Conservation (phyloP, 1,140 invertebrate species). For the Matsumurasca onukii region DNA sequence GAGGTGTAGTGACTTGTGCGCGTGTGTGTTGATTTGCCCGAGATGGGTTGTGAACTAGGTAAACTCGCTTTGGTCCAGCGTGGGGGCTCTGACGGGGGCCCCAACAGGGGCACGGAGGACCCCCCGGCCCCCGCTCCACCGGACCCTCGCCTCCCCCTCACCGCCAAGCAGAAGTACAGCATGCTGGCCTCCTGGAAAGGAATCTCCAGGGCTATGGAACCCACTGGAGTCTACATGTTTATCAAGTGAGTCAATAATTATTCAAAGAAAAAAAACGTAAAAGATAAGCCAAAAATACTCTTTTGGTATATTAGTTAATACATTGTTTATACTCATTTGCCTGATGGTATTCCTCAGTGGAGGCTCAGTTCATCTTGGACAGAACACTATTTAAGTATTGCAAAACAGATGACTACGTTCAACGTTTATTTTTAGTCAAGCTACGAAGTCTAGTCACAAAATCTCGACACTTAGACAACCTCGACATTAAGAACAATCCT, state of each 20-base stretch:
- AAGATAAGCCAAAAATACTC: too few relatives aligned
- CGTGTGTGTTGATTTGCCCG: background rate
- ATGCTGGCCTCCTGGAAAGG: constrained; percentile 89
- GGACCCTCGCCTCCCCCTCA: constrained; percentile 78
- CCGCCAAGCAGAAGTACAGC: constrained; percentile 81
- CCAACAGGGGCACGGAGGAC: constrained; percentile 42
- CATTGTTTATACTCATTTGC: too few relatives aligned
- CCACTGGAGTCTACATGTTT: constrained; percentile 88
- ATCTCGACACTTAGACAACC: too few relatives aligned
- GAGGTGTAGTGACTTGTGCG: background rate
- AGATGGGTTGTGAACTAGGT: constrained; percentile 76
- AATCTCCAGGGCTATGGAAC: constrained; percentile 81
- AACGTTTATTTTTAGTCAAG: too few relatives aligned
- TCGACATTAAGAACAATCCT: too few relatives aligned
- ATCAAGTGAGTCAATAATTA: constrained; percentile 85
- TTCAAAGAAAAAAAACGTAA: too few relatives aligned
- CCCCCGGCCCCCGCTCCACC: constrained; percentile 60
- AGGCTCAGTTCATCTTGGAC: too few relatives aligned
- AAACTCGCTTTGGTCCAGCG: constrained; percentile 64
- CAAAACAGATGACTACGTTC: too few relatives aligned
- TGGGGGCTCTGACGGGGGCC: constrained; percentile 50
- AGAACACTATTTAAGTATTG: too few relatives aligned
- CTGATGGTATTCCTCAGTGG: too few relatives aligned
- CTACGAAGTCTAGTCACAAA: too few relatives aligned
- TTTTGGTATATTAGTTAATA: too few relatives aligned